Evolutionary conservation across 2,888 invertebrate species (phyloP).

Genomic region (Bugulina stolonifera): DNA sequence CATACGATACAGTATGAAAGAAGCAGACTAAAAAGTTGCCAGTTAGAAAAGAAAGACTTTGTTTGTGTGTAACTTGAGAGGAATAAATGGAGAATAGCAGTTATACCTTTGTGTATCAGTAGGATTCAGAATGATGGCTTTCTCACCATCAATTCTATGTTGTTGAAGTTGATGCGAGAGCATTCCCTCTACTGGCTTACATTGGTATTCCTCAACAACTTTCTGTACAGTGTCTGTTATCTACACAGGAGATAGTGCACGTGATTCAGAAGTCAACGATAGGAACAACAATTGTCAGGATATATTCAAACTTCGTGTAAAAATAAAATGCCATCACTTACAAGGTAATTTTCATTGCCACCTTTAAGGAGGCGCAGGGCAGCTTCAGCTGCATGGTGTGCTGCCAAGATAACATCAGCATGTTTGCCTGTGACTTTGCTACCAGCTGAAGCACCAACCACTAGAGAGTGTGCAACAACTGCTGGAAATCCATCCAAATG

Average conservation of each 20-base stretch:
- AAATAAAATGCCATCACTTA: not conserved
- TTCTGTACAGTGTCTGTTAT: conserved; percentile 89
- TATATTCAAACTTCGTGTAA: too few relatives aligned
- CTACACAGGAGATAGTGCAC: conserved; percentile 25
- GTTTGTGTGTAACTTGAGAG: too few relatives aligned
- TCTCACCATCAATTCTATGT: conserved; percentile 93
- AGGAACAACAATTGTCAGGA: too few relatives aligned
- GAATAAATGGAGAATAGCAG: too few relatives aligned
- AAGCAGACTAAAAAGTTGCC: too few relatives aligned
- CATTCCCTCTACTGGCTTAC: conserved; percentile 90
- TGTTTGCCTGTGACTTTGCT: conserved; percentile 76
- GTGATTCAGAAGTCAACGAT: too few relatives aligned
- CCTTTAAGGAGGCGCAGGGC: conserved; percentile 86
- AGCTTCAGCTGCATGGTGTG: conserved; percentile 90
- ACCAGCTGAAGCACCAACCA: conserved; percentile 72
- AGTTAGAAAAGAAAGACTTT: too few relatives aligned
- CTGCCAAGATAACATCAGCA: conserved; percentile 91
- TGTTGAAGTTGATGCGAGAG: conserved; percentile 70
- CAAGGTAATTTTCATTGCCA: conserved; percentile 66
- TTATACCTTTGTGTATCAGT: conserved; percentile 81
- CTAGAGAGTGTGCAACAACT: conserved; percentile 90
- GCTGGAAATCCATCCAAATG: conserved; percentile 99
- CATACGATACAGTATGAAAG: too few relatives aligned
- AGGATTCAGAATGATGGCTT: conserved; percentile 94
- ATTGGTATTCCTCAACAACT: conserved; percentile 83